phyloP scores from a whole-genome alignment of 1,140 invertebrate genomes.

The Platyscapa corneri region DNA sequence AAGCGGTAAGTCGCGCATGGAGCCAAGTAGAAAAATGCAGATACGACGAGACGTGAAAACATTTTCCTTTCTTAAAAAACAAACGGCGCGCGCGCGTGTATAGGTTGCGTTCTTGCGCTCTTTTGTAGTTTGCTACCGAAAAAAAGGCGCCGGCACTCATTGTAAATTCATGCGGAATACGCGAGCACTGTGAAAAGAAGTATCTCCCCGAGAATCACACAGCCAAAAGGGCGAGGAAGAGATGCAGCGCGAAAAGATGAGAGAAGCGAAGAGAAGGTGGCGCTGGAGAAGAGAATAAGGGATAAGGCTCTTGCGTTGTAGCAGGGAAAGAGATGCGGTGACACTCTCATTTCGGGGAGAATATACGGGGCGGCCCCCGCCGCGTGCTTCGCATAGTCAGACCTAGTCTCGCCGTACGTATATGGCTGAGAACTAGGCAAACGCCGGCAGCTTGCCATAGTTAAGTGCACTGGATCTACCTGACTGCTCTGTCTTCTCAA shows the following conservation, averaged over 20 bases:
- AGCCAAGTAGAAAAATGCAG: constrained; percentile 52
- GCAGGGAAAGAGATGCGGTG: constrained; percentile 61
- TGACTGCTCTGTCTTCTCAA: constrained; percentile 37
- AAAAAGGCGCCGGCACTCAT: constrained; percentile 54
- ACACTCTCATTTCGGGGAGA: constrained; percentile 74
- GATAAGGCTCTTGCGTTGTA: constrained; percentile 26
- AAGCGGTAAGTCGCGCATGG: not conserved
- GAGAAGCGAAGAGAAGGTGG: not conserved
- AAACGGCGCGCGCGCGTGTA: constrained; percentile 5
- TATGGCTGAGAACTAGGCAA: constrained; percentile 28
- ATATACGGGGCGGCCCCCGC: constrained; percentile 65
- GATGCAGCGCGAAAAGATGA: constrained; percentile 40
- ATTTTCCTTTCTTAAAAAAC: constrained; percentile 40
- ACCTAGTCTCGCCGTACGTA: constrained; percentile 67
- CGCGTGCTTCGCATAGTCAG: constrained; percentile 74
- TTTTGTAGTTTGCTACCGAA: not conserved
- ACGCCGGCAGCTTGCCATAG: constrained; percentile 55
- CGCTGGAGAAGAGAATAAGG: constrained; percentile 12
- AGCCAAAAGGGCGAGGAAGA: not conserved
- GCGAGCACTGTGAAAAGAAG: constrained; percentile 36
- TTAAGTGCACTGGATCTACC: constrained; percentile 62
- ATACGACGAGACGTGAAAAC: constrained; percentile 47
- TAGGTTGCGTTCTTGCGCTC: not conserved
- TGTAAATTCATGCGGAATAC: constrained; percentile 67
- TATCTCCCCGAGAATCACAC: constrained; percentile 19